phyloP scores from a whole-genome alignment of 2,888 invertebrate species.

The Amiota mariae region DNA sequence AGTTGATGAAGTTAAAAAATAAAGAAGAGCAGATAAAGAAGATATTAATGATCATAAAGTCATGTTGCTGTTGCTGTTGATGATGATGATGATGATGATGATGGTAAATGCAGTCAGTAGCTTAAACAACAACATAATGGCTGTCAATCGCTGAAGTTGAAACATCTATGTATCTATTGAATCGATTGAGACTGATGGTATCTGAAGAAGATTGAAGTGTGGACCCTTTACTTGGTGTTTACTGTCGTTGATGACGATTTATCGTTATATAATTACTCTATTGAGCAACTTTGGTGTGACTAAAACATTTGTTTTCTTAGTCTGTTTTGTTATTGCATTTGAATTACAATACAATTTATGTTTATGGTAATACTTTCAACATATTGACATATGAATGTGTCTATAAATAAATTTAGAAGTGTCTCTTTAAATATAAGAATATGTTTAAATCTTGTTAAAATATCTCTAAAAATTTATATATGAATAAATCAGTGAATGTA shows the following conservation, averaged over 20 bases:
- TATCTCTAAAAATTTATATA: no score
- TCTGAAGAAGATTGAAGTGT: neutral
- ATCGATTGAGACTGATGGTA: neutral
- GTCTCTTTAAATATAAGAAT: no score
- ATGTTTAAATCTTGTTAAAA: no score
- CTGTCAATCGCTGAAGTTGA: neutral
- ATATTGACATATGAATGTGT: no score
- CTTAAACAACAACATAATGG: neutral
- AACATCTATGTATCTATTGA: neutral
- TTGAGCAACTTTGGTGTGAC: conserved; percentile 16
- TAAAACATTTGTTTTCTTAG: neutral
- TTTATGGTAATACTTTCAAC: no score
- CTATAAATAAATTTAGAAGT: no score
- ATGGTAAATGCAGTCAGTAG: neutral
- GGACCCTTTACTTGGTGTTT: neutral
- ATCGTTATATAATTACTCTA: conserved; percentile 6
- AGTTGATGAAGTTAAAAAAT: neutral
- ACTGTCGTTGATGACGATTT: conserved; percentile 3
- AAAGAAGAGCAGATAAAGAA: neutral
- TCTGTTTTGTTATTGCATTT: no score
- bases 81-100: no score
- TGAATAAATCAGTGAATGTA: no score
- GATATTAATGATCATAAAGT: neutral
- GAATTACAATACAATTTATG: no score
- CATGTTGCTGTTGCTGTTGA: no score